phyloP scores from a whole-genome alignment of 2,888 invertebrate genomes.

The Bimastos eiseni region DNA sequence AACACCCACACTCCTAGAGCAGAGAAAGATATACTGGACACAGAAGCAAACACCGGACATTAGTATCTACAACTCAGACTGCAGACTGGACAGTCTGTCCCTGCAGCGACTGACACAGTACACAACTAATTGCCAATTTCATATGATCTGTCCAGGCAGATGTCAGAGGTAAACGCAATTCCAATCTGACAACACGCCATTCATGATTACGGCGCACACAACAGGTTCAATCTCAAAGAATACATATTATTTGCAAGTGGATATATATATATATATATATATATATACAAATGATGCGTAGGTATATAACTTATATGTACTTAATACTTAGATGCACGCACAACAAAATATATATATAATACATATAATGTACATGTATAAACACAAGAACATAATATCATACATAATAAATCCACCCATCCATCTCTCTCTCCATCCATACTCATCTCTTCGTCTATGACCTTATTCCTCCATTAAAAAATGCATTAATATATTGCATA shows the following conservation, averaged over 20 bases:
- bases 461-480: too few relatives aligned
- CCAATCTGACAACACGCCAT: background rate
- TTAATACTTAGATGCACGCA: too few relatives aligned
- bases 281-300: background rate
- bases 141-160: too few relatives aligned
- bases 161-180: background rate
- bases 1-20: too few relatives aligned
- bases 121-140: too few relatives aligned
- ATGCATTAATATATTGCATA: background rate
- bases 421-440: background rate
- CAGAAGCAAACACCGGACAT: too few relatives aligned
- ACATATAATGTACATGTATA: background rate
- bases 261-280: background rate
- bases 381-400: background rate
- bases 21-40: too few relatives aligned
- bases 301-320: background rate
- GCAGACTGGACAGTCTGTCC: too few relatives aligned
- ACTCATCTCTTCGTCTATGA: too few relatives aligned
- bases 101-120: too few relatives aligned
- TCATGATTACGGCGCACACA: background rate
- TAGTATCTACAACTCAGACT: too few relatives aligned
- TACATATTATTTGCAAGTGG: background rate
- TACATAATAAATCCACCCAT: background rate
- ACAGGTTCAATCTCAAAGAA: background rate
- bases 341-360: constrained; percentile 1